These are phyloP conservation scores for Furcula furcula DNA, from an alignment of 2,888 invertebrate species.

Conservation along the genomic window DNA sequence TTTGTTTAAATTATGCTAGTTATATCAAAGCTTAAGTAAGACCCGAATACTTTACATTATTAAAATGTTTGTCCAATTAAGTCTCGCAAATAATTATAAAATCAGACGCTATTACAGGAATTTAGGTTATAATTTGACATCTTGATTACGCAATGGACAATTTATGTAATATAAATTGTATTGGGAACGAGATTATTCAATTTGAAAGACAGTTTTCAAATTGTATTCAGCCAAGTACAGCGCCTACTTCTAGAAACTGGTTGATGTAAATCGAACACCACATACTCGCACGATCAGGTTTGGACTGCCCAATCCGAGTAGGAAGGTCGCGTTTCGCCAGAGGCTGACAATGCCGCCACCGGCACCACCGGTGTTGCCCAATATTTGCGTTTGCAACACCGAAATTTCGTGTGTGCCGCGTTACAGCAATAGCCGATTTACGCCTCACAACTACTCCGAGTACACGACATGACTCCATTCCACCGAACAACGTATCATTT, in stretches of 20 bases:
- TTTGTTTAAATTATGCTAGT: slow-evolving; percentile 46
- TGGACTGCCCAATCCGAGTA: slow-evolving; percentile 70
- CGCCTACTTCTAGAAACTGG: slow-evolving; percentile 25
- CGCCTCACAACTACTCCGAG: slow-evolving; percentile 29
- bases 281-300: slow-evolving; percentile 62
- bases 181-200: not conserved
- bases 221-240: slow-evolving; percentile 11
- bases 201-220: not conserved
- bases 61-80: slow-evolving; percentile 7
- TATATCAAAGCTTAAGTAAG: slow-evolving; percentile 28
- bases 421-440: slow-evolving; percentile 63
- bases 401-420: slow-evolving; percentile 74
- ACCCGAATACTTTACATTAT: slow-evolving; percentile 20
- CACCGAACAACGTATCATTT: slow-evolving; percentile 17
- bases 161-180: not conserved
- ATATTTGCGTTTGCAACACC: slow-evolving; percentile 72
- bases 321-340: slow-evolving; percentile 79
- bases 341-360: slow-evolving; percentile 70
- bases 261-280: slow-evolving; percentile 33
- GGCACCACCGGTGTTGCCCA: slow-evolving; percentile 64
- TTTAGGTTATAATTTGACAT: slow-evolving; percentile 4
- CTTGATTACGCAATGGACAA: not conserved
- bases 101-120: slow-evolving; percentile 3
- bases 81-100: slow-evolving; percentile 4
- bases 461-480: slow-evolving; percentile 15